Evolutionary conservation across 2,888 invertebrate genomes (phyloP).

Genomic region (Margaritifera margaritifera): DNA sequence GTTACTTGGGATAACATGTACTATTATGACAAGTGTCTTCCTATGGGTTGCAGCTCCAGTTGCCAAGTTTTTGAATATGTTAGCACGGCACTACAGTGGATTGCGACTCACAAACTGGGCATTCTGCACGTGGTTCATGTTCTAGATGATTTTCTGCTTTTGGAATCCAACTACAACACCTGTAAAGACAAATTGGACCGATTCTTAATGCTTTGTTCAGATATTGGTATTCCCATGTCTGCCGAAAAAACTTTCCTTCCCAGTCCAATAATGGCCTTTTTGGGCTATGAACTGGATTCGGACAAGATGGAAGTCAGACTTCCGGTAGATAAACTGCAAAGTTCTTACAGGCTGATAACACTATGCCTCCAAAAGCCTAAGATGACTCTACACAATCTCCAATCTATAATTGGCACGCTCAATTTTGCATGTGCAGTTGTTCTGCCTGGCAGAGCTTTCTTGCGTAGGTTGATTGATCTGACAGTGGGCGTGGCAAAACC

Average conservation of each 20-base stretch:
- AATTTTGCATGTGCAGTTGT: slow-evolving; percentile 24
- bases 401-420: slow-evolving; percentile 19
- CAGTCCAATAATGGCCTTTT: slow-evolving; percentile 10
- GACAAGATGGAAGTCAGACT: slow-evolving; percentile 13
- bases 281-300: slow-evolving; percentile 28
- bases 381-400: slow-evolving; percentile 13
- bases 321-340: slow-evolving; percentile 21
- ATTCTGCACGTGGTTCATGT: no score
- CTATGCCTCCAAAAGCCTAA: background rate
- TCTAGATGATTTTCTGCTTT: no score
- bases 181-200: slow-evolving; percentile 7
- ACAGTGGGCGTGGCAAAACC: slow-evolving; percentile 9
- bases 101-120: no score
- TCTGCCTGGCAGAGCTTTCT: slow-evolving; percentile 14
- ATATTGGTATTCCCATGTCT: slow-evolving; percentile 17
- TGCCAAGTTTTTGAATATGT: no score
- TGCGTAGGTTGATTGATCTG: slow-evolving; percentile 17
- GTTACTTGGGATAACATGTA: no score
- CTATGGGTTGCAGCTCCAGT: no score
- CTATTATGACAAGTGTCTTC: no score
- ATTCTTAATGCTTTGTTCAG: slow-evolving; percentile 6
- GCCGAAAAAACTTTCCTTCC: slow-evolving; percentile 17
- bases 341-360: slow-evolving; percentile 11
- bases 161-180: no score
- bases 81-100: no score